Percentiles rank a stretch among this genome's conserved stretches.
These are phyloP conservation scores for Drosophila pseudotakahashii DNA, from an alignment of 2,888 invertebrate genomes.

Conservation along the genomic window DNA sequence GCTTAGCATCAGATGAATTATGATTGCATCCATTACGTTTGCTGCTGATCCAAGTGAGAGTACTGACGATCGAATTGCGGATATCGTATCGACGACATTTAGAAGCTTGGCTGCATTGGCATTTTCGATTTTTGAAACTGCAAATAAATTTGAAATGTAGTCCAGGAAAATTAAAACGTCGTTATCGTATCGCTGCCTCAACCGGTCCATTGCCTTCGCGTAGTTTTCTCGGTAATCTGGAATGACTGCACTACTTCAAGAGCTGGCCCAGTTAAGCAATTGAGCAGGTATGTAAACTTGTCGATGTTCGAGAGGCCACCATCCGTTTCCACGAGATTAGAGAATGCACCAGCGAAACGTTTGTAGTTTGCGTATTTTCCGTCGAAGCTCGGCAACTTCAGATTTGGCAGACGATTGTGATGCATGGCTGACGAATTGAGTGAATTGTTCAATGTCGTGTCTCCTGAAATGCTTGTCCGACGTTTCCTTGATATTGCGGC, in stretches of 20 bases:
- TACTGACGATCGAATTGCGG: no score
- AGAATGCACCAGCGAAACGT: not conserved
- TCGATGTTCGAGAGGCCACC: not conserved
- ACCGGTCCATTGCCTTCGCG: no score
- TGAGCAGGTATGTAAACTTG: no score
- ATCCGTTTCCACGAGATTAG: not conserved
- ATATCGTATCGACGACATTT: not conserved
- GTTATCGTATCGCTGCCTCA: no score
- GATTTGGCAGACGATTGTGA: constrained; percentile 2
- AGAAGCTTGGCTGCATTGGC: not conserved
- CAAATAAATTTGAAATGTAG: no score
- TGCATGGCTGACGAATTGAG: not conserved
- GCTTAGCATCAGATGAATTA: not conserved
- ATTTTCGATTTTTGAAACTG: no score
- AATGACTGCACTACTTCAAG: not conserved
- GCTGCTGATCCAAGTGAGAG: not conserved
- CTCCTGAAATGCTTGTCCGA: not conserved
- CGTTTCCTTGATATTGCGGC: not conserved
- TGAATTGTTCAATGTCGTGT: not conserved
- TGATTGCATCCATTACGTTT: constrained; percentile 1
- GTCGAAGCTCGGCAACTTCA: not conserved
- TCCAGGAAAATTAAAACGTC: no score
- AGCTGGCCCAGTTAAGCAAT: no score
- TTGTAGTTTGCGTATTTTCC: constrained; percentile 1
- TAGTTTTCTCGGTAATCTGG: no score